Conservation (phyloP, 2,797 vertebrate species). For the Xyrichtys novacula region DNA sequence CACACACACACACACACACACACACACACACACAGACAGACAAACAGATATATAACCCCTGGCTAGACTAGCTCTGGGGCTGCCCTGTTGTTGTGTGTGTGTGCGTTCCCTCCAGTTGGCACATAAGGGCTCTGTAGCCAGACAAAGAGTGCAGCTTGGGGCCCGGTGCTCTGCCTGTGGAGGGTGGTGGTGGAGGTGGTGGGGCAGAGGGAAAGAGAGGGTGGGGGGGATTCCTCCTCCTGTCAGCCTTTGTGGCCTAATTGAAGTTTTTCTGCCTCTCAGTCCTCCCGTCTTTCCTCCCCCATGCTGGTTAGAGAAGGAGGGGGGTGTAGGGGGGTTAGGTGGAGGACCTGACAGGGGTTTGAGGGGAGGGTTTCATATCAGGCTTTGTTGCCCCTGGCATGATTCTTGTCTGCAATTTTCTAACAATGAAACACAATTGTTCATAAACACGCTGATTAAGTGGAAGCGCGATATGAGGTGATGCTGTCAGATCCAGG, state of each 20-base stretch:
- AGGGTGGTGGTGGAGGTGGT: conserved; percentile 24
- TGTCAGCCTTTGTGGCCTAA: conserved; percentile 85
- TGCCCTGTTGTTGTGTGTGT: conserved; percentile 35
- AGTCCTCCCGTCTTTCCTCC: conserved; percentile 54
- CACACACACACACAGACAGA: not conserved
- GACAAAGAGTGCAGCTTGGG: conserved; percentile 73
- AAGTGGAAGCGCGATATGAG: conserved; percentile 8
- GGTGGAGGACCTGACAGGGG: conserved; percentile 33
- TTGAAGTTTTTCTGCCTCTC: conserved; percentile 83
- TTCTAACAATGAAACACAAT: conserved; percentile 32
- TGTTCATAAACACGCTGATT: conserved; percentile 36
- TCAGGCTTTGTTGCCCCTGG: conserved; percentile 70
- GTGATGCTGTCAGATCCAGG: conserved; percentile 13
- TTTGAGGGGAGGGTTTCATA: conserved; percentile 59
- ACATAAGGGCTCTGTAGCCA: conserved; percentile 57
- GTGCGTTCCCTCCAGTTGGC: conserved; percentile 71
- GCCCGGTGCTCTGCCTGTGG: conserved; percentile 50
- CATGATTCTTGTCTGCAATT: conserved; percentile 54
- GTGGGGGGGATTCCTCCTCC: conserved; percentile 50
- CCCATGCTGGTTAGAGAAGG: conserved; percentile 57
- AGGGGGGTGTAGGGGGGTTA: conserved; percentile 30
- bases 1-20: not conserved
- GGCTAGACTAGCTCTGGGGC: conserved; percentile 45
- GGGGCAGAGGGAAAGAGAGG: not conserved
- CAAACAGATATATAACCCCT: conserved; percentile 37